Conservation (phyloP, 2,113 vertebrate species). For the Embiotoca jacksoni region DNA sequence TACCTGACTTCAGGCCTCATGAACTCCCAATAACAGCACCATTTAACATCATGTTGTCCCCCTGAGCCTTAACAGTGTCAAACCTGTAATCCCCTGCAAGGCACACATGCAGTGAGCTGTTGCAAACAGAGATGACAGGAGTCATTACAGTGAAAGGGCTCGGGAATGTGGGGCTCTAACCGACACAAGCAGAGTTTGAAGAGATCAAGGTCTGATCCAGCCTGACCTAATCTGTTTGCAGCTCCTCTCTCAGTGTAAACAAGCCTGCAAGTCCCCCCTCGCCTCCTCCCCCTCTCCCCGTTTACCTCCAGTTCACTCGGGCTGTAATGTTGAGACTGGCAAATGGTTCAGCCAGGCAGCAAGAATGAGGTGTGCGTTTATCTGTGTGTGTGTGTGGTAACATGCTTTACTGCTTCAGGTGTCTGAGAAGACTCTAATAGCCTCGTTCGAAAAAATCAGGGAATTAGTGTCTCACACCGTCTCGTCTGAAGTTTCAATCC, state of each 20-base stretch:
- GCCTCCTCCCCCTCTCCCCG: not conserved
- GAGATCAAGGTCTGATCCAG: constrained; percentile 29
- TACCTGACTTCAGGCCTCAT: not conserved
- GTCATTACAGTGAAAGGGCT: constrained; percentile 18
- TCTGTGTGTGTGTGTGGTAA: constrained; percentile 17
- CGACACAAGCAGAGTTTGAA: constrained; percentile 14
- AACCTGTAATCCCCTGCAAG: not conserved
- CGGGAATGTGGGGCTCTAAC: constrained; percentile 27
- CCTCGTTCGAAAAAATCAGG: constrained; percentile 7
- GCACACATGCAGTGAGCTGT: not conserved
- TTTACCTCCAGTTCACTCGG: constrained; percentile 27
- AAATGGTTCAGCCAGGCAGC: not conserved
- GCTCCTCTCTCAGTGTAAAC: constrained; percentile 24
- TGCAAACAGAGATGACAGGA: not conserved
- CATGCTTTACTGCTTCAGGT: constrained; percentile 18
- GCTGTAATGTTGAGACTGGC: not conserved
- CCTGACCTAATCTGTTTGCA: constrained; percentile 40
- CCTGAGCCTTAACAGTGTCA: not conserved
- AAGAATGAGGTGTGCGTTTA: too few species aligned
- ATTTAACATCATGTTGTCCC: not conserved
- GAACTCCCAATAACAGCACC: not conserved
- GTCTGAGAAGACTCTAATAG: constrained; percentile 18
- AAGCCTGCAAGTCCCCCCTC: not conserved
- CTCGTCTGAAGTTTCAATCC: not conserved
- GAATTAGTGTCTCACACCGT: constrained; percentile 9